phyloP scores from a whole-genome alignment of 2,888 invertebrate genomes.

The Zygogramma bicolorata region DNA sequence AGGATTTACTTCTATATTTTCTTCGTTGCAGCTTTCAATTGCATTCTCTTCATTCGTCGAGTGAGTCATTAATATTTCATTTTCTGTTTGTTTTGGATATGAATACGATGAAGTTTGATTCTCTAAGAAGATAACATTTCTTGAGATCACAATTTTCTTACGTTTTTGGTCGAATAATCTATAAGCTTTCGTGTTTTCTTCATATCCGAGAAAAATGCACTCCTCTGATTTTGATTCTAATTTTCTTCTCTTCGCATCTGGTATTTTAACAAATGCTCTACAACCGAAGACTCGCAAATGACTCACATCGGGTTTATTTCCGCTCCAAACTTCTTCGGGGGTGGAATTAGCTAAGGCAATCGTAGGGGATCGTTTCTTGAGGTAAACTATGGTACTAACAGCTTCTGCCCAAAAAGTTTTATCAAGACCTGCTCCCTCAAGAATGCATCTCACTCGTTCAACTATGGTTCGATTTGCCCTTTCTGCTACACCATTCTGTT shows the following conservation, averaged over 20 bases:
- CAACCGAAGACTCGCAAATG: conserved; percentile 11
- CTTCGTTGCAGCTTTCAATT: no score
- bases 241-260: conserved; percentile 15
- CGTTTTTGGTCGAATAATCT: neutral
- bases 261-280: neutral
- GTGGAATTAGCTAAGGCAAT: no score
- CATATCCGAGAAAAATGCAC: conserved; percentile 13
- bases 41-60: neutral
- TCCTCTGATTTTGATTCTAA: conserved; percentile 5
- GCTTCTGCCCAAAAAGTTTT: conserved; percentile 15
- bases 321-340: no score
- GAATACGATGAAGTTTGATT: neutral
- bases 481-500: conserved; percentile 20
- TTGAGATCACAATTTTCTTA: conserved; percentile 7
- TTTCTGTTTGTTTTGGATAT: neutral
- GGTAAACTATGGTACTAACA: conserved; percentile 17
- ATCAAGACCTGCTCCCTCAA: conserved; percentile 5
- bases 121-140: conserved; percentile 2
- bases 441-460: conserved; percentile 8
- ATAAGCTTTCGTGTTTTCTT: conserved; percentile 5
- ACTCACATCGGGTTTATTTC: conserved; percentile 8
- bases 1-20: no score
- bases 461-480: no score
- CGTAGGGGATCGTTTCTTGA: no score
- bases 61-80: neutral